Evolutionary conservation across 2,888 invertebrate genomes (phyloP), one percentile per base, ranked within the genome.

Genomic region (Oscheius sp.): DNA sequence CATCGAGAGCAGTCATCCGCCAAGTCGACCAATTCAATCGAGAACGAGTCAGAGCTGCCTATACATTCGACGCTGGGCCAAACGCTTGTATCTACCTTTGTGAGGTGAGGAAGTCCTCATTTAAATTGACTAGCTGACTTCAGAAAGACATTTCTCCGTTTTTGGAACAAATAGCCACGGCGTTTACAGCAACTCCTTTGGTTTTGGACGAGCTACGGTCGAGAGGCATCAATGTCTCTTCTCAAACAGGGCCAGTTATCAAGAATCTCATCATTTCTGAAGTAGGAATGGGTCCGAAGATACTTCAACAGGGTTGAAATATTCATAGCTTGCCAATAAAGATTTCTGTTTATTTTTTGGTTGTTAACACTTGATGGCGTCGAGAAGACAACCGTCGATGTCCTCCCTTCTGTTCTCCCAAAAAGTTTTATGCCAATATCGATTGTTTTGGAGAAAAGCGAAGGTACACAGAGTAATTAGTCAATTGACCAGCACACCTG

Each of bases 21-120:
- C 90, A 96, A 74, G 92, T 97, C 66, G 95, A 97, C 89, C 90
- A 91, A 23, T 95, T 93, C 88, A 99, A 99, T 58, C 27, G 41
- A n/a, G 58, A 29, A 9, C 49, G 75, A n/a, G 78, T 84, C 3
- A 85, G 93, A 92, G 92, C 95, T 7, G 95, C 96, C 0, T 99
- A 99, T 89, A 97, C 98, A 18, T 99, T 95, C 91, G 99, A 99
- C 92, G 99, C 99, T 70, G 83, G 83, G 46, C 82, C 83, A 61
- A 83, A 83, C 68, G 83, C 82, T 1, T 80, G 80, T 69, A 74
- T 82, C 23, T 78, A 80, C 64, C 21, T 79, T 12, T 46, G 71
- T 69, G 68, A 75, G 81, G 77, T 72, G 49, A n/a, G n/a, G 43
- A 6, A 58, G 58, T n/a, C 25, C 29, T 27, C 56, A 41, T 5